Evolutionary conservation across 2,797 vertebrate genomes (phyloP), one percentile per base, ranked within the genome.

Genomic region (Tarsius wallacei): DNA sequence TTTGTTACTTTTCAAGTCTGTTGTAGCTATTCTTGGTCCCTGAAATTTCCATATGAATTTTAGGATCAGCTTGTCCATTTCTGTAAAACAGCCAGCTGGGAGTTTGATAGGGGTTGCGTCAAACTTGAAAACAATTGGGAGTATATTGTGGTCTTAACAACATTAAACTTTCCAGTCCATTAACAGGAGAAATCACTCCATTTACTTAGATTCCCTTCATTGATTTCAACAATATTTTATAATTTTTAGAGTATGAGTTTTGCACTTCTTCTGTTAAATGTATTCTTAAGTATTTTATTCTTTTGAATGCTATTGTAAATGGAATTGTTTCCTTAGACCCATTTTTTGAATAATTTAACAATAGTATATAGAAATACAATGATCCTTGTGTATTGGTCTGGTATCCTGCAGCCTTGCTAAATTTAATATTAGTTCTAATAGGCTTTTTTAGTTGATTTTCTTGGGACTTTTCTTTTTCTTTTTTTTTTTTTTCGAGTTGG

Each of bases 1-100:
- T 96, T 94, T 89, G 74, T 89, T 78, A 90, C 74, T 97, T 93
- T 90, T 78, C 96, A 85, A 94, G 57, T 83, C 90, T 82, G 63
- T 64, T 90, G 89, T 53, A 63, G 80, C 63, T 89, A 49, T 92
- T 94, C 71, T 91, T 33, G 57, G 51, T 76, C 6, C 70, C 57
- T 88, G 91, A 68, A 31, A 95, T 94, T 91, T 97, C 68, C 77
- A 76, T 90, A 82, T 55, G n/a, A 87, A 80, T 95, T 93, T 93
- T 71, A 93, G 73, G 51, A 94, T 95, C 31, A 47, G 82, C n/a
- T 66, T 88, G 73, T 85, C 59, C 49, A 66, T 91, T 53, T 95
- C 74, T 57, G 59, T 47, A 83, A 90, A 95, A 88, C 31, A 94
- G 70, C 61, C 95, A 91, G 26, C 47, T 83, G 82, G 49, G 55